Conservation (phyloP, 2,113 vertebrate species). For the Centropus unirufus region DNA sequence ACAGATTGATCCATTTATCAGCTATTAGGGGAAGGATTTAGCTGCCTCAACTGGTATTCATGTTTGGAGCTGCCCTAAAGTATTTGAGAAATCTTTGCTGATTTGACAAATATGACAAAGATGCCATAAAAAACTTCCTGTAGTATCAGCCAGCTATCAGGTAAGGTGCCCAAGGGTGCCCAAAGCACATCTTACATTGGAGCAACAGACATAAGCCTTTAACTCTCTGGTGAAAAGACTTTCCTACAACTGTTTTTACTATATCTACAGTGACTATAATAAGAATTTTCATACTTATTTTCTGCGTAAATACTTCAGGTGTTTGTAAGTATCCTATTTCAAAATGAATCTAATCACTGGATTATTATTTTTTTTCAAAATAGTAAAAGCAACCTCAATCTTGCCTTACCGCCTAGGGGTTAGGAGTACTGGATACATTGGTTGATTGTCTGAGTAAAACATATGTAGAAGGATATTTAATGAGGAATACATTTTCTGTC, state of each 20-base stretch:
- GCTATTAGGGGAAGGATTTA: not conserved
- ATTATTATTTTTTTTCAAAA: not conserved
- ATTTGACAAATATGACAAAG: not conserved
- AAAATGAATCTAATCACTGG: not conserved
- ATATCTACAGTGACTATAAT: not conserved
- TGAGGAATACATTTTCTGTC: not conserved
- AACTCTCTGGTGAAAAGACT: not conserved
- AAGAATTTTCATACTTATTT: not conserved
- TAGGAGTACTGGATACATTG: not conserved
- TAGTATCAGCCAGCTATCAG: not conserved
- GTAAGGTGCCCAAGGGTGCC: not conserved
- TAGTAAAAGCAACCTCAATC: not conserved
- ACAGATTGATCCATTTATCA: not conserved
- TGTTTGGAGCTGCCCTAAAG: not conserved
- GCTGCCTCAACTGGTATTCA: not conserved
- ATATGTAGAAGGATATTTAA: not conserved
- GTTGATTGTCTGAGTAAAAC: not conserved
- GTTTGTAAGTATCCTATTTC: not conserved
- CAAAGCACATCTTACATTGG: not conserved
- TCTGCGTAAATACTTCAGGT: not conserved
- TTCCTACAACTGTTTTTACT: not conserved
- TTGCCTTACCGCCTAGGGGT: not conserved
- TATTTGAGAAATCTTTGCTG: not conserved
- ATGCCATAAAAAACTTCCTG: not conserved
- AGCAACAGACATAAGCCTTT: not conserved